Evolutionary conservation across 1,140 invertebrate genomes (phyloP).

Genomic region (Zaprionus gabonicus): DNA sequence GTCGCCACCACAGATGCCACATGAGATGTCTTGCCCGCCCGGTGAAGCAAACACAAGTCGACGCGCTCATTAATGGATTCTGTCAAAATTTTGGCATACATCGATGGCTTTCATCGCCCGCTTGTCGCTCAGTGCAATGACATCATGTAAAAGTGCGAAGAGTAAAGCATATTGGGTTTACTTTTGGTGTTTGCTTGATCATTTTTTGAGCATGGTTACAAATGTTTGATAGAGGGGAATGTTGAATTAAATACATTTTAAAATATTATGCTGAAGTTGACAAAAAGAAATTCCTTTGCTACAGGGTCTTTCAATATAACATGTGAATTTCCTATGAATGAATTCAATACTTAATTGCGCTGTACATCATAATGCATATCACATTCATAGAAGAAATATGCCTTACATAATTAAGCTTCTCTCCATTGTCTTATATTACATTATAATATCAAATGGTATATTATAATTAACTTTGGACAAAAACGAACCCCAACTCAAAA

Average conservation of each 20-base stretch:
- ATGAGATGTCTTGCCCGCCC: neutral
- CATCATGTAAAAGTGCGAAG: slow-evolving; percentile 35
- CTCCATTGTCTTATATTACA: neutral
- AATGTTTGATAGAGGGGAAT: neutral
- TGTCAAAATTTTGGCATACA: slow-evolving; percentile 64
- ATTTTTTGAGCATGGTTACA: neutral
- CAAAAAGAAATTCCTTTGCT: no score
- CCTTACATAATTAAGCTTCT: no score
- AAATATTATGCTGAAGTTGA: no score
- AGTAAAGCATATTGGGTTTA: neutral
- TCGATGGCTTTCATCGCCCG: slow-evolving; percentile 44
- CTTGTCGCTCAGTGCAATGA: slow-evolving; percentile 30
- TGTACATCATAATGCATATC: no score
- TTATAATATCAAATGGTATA: neutral
- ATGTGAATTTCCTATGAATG: no score
- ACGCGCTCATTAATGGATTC: slow-evolving; percentile 65
- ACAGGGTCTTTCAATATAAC: no score
- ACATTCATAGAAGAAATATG: no score
- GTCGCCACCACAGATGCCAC: slow-evolving; percentile 38
- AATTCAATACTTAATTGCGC: no score
- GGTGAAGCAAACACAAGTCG: slow-evolving; percentile 50
- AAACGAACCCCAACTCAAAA: neutral
- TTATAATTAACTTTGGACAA: neutral
- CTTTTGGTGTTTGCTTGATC: neutral
- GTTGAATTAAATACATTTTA: no score